phyloP scores from a whole-genome alignment of 2,888 invertebrate genomes.

The Platycnemis pennipes region DNA sequence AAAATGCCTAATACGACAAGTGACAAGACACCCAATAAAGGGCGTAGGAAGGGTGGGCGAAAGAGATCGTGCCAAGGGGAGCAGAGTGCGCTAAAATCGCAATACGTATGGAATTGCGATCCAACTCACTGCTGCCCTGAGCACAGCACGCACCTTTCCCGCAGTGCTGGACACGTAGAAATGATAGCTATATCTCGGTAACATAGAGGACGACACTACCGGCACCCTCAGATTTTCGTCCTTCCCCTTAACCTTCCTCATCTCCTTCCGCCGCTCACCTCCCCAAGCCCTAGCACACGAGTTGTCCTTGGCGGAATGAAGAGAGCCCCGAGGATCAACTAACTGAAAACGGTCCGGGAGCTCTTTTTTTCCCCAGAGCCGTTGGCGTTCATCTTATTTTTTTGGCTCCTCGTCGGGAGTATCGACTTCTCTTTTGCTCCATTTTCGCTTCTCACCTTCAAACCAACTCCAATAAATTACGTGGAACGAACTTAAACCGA shows the following conservation, averaged over 20 bases:
- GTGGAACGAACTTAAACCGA: not conserved
- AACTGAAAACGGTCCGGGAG: conserved; percentile 9
- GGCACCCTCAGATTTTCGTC: not conserved
- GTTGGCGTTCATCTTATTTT: conserved; percentile 45
- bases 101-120: too few relatives aligned
- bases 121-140: too few relatives aligned
- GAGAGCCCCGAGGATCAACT: conserved; percentile 50
- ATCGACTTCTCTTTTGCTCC: not conserved
- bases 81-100: too few relatives aligned
- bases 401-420: not conserved
- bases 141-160: too few relatives aligned
- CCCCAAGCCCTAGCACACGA: not conserved
- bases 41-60: too few relatives aligned
- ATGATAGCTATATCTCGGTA: too few relatives aligned
- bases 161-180: too few relatives aligned
- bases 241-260: not conserved
- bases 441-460: not conserved
- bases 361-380: conserved; percentile 4
- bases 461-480: not conserved
- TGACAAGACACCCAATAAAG: too few relatives aligned
- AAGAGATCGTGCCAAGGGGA: too few relatives aligned
- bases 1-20: too few relatives aligned
- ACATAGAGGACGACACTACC: too few relatives aligned
- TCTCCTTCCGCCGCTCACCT: not conserved
- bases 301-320: conserved; percentile 46